These are phyloP conservation scores for Salticus scenicus DNA, from an alignment of 2,888 invertebrate genomes.

Conservation along the genomic window DNA sequence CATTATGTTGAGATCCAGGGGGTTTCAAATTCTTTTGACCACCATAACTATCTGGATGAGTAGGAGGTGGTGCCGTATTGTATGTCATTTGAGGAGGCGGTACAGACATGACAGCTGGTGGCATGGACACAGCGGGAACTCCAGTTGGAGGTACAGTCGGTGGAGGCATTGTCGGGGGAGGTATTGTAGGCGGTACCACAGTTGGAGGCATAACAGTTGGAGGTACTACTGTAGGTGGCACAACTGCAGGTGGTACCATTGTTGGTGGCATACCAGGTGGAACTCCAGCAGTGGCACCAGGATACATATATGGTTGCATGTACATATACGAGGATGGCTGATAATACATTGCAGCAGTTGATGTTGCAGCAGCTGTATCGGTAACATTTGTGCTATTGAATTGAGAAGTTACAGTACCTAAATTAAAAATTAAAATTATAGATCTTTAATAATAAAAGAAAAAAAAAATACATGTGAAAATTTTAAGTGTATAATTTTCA, in stretches of 20 bases:
- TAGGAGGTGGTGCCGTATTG: too few species aligned
- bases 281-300: conserved; percentile 29
- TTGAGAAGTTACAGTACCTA: conserved; percentile 2
- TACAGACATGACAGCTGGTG: too few species aligned
- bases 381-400: neutral
- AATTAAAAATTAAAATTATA: neutral
- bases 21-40: neutral
- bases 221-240: neutral
- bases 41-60: neutral
- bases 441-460: too few species aligned
- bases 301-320: conserved; percentile 60
- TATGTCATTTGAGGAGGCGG: too few species aligned
- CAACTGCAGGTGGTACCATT: conserved; percentile 13
- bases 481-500: too few species aligned
- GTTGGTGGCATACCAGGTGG: conserved; percentile 29
- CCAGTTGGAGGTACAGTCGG: neutral
- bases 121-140: too few species aligned
- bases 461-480: too few species aligned
- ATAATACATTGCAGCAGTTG: conserved; percentile 36
- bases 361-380: conserved; percentile 3
- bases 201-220: neutral
- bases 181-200: neutral
- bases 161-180: neutral
- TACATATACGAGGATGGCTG: conserved; percentile 52
- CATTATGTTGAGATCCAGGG: neutral